A percentile compares a stretch with the other conserved stretches of the same genome.
These are phyloP conservation scores for Abramis brama DNA, from an alignment of 2,113 vertebrate genomes.

Conservation along the genomic window DNA sequence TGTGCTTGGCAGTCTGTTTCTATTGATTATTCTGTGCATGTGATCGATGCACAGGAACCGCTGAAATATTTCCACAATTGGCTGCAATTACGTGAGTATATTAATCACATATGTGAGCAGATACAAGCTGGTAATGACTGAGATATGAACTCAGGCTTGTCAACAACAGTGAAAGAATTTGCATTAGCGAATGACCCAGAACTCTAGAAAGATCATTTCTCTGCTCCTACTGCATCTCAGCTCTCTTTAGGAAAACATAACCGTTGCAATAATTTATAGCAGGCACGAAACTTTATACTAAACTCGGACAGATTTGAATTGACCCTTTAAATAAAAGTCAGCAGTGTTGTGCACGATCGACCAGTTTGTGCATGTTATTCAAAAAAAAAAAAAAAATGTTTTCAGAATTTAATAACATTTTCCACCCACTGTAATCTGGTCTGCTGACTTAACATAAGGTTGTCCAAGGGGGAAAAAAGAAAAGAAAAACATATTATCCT, in stretches of 20 bases:
- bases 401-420: background rate
- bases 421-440: background rate
- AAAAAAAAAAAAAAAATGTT: background rate
- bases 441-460: background rate
- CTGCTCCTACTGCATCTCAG: background rate
- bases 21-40: slow-evolving; percentile 70
- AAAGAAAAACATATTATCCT: background rate
- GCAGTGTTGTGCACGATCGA: background rate
- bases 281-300: background rate
- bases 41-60: slow-evolving; percentile 58
- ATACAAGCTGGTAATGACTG: slow-evolving; percentile 63
- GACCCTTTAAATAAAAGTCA: background rate
- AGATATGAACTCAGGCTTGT: slow-evolving; percentile 51
- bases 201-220: background rate
- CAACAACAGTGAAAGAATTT: slow-evolving; percentile 17
- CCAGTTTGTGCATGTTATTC: background rate
- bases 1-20: slow-evolving; percentile 64
- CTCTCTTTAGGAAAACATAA: background rate
- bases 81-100: slow-evolving; percentile 52
- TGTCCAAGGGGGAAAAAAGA: background rate
- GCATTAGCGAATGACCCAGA: slow-evolving; percentile 22
- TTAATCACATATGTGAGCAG: slow-evolving; percentile 68
- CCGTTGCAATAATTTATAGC: background rate
- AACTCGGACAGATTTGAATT: background rate
- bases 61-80: slow-evolving; percentile 65